Conservation (phyloP, 2,888 invertebrate genomes). For the Alcis repandata region DNA sequence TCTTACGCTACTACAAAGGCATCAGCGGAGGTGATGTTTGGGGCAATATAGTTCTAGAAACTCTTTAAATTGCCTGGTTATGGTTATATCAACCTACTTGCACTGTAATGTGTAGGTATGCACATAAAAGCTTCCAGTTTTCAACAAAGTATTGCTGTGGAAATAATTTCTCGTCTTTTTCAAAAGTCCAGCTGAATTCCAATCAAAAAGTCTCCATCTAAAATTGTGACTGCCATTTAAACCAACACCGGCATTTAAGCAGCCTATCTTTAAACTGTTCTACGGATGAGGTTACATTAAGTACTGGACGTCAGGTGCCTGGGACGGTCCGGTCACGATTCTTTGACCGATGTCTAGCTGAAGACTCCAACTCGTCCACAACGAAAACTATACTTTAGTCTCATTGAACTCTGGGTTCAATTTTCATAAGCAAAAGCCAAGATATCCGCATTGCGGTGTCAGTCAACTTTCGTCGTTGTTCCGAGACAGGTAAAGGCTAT, state of each 20-base stretch:
- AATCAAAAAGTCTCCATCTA: slow-evolving; percentile 24
- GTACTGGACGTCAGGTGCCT: slow-evolving; percentile 82
- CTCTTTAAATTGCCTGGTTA: too few relatives aligned
- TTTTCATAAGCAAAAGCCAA: slow-evolving; percentile 34
- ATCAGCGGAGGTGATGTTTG: too few relatives aligned
- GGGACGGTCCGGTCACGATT: slow-evolving; percentile 84
- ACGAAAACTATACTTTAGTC: slow-evolving; percentile 54
- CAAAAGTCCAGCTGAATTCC: background rate
- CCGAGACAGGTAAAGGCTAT: slow-evolving; percentile 33
- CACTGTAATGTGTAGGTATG: too few relatives aligned
- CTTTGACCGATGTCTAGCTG: slow-evolving; percentile 83
- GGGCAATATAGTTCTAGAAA: too few relatives aligned
- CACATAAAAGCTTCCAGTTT: too few relatives aligned
- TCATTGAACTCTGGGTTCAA: slow-evolving; percentile 10
- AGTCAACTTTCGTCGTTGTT: slow-evolving; percentile 45
- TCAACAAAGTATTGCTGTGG: background rate
- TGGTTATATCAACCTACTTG: too few relatives aligned
- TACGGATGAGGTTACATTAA: slow-evolving; percentile 75
- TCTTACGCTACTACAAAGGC: too few relatives aligned
- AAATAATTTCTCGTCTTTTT: background rate
- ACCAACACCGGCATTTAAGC: slow-evolving; percentile 62
- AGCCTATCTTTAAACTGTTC: slow-evolving; percentile 72
- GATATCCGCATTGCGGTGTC: slow-evolving; percentile 36
- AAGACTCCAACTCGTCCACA: slow-evolving; percentile 61
- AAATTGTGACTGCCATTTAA: slow-evolving; percentile 40